Evolutionary conservation across 2,113 vertebrate genomes (phyloP).

Genomic region (Henicopernis longicauda): DNA sequence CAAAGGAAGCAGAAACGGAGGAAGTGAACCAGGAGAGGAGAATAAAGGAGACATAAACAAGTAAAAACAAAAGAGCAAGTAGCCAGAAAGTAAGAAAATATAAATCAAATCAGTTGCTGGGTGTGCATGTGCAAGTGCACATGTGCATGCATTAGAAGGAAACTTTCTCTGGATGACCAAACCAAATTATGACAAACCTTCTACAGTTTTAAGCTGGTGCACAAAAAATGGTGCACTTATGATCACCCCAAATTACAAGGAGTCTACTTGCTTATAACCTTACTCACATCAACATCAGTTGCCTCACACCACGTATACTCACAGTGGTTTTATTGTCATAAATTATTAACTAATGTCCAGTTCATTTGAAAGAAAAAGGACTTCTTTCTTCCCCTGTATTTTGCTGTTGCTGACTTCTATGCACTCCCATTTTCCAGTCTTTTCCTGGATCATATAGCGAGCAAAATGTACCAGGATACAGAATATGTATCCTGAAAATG

Average conservation of each 20-base stretch:
- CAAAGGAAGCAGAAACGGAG: background rate
- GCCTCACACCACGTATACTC: background rate
- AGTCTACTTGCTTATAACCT: background rate
- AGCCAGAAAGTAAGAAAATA: background rate
- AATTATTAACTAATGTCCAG: background rate
- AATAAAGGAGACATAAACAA: background rate
- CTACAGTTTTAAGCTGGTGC: background rate
- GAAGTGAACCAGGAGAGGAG: background rate
- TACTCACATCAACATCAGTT: background rate
- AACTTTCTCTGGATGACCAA: background rate
- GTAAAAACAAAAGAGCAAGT: background rate
- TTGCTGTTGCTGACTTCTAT: background rate
- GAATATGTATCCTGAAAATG: background rate
- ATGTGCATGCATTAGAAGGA: background rate
- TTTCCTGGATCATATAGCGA: background rate
- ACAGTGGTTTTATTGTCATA: background rate
- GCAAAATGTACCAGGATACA: background rate
- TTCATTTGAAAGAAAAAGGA: background rate
- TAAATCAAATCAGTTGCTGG: fast-evolving
- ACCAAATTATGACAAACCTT: background rate
- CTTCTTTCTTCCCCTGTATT: background rate
- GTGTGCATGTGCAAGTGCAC: background rate
- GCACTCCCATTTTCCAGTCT: background rate
- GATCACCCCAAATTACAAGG: background rate
- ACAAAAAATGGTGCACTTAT: background rate